Base-by-base conservation (phyloP, 2,797 vertebrate species). In the Aldrovandia affinis region DNA sequence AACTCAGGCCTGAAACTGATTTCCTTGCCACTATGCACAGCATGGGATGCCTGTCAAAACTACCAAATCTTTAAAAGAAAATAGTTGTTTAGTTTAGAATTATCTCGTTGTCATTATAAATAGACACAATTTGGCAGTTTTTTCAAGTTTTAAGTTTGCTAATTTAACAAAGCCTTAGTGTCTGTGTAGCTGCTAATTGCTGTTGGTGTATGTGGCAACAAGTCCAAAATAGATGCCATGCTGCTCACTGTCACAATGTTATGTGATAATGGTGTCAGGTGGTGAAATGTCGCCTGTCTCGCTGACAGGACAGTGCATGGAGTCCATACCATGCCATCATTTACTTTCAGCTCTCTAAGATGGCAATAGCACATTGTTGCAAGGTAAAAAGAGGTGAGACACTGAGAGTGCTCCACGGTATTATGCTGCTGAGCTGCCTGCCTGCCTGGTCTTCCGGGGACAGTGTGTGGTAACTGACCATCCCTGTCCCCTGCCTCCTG, bases 181-280 rank as follows among this genome's bases (percentile, higher is more conserved):
- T 78, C 75, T 78, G 22, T 28, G 12, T 78, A 78, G 75, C 75
- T 78, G 75, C 42, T 78, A 78, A 78, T 78, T 78, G 75, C 39
- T 78, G 20, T 50, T 78, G 50, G 7, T 78, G 47, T 78, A 47
- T 36, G 44, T 47, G 75, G 20, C 36, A 47, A 25, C 36, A 78
- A 78, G 42, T 78, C 42, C 39, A 47, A 78, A 78, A 47, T 78
- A 78, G 25, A 78, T 47, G 18, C 68, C 68, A 70, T 70, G 68
- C 68, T 70, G 68, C 75, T 78, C 18, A 28, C 42, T 50, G 75
- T 78, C 75, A 44, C 73, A 47, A n/a, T n/a, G 75, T 78, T 78
- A 78, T n/a, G 44, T 20, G 33, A 70, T 50, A 44, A 47, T 47
- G 39, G 42, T 18, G n/a, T n/a, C 70, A 39, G 75, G 42, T 50